Conservation (phyloP, 1,140 invertebrate genomes). For the Cotesia typhae region DNA sequence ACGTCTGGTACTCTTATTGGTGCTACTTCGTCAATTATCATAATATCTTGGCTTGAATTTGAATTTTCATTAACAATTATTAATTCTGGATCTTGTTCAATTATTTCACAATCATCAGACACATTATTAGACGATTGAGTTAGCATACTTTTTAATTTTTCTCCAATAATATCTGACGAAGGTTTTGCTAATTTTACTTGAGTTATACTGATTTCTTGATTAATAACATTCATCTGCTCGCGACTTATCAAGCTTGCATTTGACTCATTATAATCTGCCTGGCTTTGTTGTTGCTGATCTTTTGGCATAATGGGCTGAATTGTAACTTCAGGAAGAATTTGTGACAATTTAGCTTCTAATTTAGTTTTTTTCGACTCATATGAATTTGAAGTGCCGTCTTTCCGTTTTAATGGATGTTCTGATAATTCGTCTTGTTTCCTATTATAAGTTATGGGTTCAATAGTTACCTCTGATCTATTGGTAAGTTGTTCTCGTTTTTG, state of each 20-base stretch:
- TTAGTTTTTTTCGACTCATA: slow-evolving; percentile 59
- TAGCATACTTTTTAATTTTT: slow-evolving; percentile 54
- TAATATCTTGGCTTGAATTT: slow-evolving; percentile 63
- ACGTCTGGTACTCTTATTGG: slow-evolving; percentile 46
- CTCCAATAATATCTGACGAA: slow-evolving; percentile 42
- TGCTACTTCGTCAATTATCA: slow-evolving; percentile 63
- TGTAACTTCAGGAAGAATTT: slow-evolving; percentile 59
- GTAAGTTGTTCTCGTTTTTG: slow-evolving; percentile 44
- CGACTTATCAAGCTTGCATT: slow-evolving; percentile 56
- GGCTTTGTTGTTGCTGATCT: slow-evolving; percentile 44
- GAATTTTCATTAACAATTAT: slow-evolving; percentile 65
- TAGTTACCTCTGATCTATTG: slow-evolving; percentile 51
- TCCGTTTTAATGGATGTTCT: slow-evolving; percentile 52
- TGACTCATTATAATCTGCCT: slow-evolving; percentile 32
- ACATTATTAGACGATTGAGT: slow-evolving; percentile 44
- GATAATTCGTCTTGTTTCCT: slow-evolving; percentile 42
- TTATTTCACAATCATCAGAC: slow-evolving; percentile 57
- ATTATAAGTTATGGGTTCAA: slow-evolving; percentile 49
- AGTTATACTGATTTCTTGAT: slow-evolving; percentile 62
- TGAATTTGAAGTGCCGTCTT: slow-evolving; percentile 55
- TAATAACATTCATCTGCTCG: slow-evolving; percentile 60
- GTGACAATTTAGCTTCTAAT: slow-evolving; percentile 55
- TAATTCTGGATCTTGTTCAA: slow-evolving; percentile 60
- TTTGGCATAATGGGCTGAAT: slow-evolving; percentile 56
- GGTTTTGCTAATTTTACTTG: slow-evolving; percentile 48